Evolutionary conservation across 30 jellyfish, hydroid and myxozoan species (phyloP).

Genomic region (Cassiopea andromeda): DNA sequence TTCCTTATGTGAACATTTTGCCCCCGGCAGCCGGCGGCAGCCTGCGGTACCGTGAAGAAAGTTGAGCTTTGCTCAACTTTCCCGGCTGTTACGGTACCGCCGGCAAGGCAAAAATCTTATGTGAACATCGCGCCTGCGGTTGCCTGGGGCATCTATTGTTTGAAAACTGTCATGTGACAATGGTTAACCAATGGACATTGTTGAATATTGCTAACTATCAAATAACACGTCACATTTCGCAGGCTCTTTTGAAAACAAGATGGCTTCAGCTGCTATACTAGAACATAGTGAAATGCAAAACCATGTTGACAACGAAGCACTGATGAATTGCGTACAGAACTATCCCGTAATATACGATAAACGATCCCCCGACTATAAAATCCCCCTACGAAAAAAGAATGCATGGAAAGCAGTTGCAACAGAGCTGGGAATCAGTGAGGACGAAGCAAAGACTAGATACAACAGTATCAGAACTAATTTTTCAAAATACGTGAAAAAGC

Average conservation of each 20-base stretch:
- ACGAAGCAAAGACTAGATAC: conserved; percentile 29
- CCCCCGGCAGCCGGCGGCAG: not conserved
- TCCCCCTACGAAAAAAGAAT: not conserved
- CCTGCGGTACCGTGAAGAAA: not conserved
- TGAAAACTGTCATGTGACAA: not conserved
- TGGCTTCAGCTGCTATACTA: not conserved
- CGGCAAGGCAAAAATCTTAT: not conserved
- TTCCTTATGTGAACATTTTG: not conserved
- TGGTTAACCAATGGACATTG: not conserved
- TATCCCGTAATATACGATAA: conserved; percentile 17
- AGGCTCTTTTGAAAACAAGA: not conserved
- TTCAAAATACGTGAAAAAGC: conserved; percentile 42
- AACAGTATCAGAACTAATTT: conserved; percentile 42
- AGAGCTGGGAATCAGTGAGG: conserved; percentile 6
- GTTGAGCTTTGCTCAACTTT: not conserved
- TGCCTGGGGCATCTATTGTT: not conserved
- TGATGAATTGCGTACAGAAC: conserved; percentile 16
- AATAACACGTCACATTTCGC: not conserved
- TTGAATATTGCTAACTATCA: not conserved
- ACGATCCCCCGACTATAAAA: not conserved
- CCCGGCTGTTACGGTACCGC: not conserved
- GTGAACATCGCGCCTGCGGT: not conserved
- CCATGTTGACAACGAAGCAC: conserved; percentile 14
- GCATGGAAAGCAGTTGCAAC: conserved; percentile 17
- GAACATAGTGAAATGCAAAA: not conserved